Percentiles rank a stretch among this genome's conserved stretches.
These are phyloP conservation scores for Reticulitermes lucifugus DNA, from an alignment of 2,888 invertebrate species.

Conservation along the genomic window DNA sequence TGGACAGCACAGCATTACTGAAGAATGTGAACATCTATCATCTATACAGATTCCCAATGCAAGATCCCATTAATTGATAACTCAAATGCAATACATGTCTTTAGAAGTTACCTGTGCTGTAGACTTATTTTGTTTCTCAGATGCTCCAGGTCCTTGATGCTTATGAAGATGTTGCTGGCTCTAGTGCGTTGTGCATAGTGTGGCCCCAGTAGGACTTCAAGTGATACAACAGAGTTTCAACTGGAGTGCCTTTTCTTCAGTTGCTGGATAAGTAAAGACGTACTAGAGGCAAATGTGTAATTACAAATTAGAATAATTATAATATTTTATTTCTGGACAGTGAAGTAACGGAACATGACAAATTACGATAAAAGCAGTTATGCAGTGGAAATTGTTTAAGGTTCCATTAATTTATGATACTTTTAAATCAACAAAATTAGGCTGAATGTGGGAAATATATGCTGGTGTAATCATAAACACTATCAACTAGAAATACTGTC, in stretches of 20 bases:
- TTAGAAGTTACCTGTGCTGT: too few species aligned
- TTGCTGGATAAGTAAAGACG: slow-evolving; percentile 30
- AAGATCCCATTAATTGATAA: too few species aligned
- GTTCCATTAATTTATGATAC: background rate
- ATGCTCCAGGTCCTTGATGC: slow-evolving; percentile 44
- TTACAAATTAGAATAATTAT: background rate
- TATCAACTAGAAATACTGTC: background rate
- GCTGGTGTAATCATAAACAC: background rate
- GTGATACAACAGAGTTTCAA: background rate
- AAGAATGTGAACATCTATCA: too few species aligned
- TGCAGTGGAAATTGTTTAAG: background rate
- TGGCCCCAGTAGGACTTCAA: slow-evolving; percentile 1
- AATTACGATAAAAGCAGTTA: background rate
- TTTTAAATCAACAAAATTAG: background rate
- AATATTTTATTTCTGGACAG: background rate
- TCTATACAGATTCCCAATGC: too few species aligned
- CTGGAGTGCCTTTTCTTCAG: slow-evolving; percentile 6
- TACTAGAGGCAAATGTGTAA: slow-evolving; percentile 34
- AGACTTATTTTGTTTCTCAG: background rate
- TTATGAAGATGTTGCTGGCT: slow-evolving; percentile 47
- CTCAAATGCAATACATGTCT: too few species aligned
- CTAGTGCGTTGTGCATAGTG: slow-evolving; percentile 37
- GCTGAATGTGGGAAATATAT: background rate
- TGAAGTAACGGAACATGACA: background rate
- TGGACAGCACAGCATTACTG: too few species aligned